phyloP scores from a whole-genome alignment of 1,140 invertebrate genomes.

The Solenopsis invicta region DNA sequence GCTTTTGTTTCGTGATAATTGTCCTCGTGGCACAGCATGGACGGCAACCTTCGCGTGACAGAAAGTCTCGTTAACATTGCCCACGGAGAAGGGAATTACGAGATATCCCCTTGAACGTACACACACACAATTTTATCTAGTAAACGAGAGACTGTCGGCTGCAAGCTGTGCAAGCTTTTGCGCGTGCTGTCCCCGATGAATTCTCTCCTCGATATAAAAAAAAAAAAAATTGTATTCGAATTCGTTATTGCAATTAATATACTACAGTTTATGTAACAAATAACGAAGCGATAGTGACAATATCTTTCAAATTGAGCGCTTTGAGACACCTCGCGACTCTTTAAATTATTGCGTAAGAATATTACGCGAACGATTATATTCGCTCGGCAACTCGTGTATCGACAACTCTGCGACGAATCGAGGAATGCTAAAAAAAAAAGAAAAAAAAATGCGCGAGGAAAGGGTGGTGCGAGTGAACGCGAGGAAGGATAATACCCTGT shows the following conservation, averaged over 20 bases:
- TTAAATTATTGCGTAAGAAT: background rate
- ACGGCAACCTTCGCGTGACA: slow-evolving; percentile 60
- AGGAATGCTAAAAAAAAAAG: slow-evolving; percentile 40
- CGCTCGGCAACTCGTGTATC: background rate
- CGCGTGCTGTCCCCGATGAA: background rate
- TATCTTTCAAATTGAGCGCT: background rate
- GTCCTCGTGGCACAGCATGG: slow-evolving; percentile 35
- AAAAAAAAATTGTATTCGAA: background rate
- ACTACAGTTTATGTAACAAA: background rate
- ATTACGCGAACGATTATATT: background rate
- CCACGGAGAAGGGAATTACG: slow-evolving; percentile 31
- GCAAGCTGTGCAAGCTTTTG: slow-evolving; percentile 2
- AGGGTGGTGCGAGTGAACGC: slow-evolving; percentile 65
- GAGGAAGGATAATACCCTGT: slow-evolving; percentile 58
- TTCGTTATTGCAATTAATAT: background rate
- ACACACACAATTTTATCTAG: slow-evolving; percentile 1
- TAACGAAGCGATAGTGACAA: background rate
- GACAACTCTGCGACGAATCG: background rate
- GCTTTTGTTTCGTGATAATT: slow-evolving; percentile 60
- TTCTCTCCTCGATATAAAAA: background rate
- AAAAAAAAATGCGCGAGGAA: slow-evolving; percentile 34
- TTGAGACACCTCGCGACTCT: background rate
- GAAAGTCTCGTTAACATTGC: slow-evolving; percentile 60
- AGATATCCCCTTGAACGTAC: slow-evolving; percentile 43
- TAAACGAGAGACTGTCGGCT: background rate